Conservation (phyloP, 2,888 invertebrate genomes). For the Sinohyriopsis cumingii region DNA sequence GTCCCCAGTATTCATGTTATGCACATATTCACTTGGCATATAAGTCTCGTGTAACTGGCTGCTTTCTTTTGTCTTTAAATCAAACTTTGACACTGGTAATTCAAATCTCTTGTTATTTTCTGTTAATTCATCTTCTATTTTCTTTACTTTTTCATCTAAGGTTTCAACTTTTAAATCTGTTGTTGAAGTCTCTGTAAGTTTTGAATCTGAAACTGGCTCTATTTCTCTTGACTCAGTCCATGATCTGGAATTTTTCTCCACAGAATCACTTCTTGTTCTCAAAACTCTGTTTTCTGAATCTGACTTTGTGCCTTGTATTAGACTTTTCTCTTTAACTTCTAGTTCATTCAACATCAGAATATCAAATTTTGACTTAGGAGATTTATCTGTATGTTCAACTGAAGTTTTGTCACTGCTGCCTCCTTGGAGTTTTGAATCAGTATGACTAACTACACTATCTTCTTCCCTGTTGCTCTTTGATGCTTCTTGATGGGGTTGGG, state of each 20-base stretch:
- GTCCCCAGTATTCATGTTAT: conserved; percentile 45
- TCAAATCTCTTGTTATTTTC: conserved; percentile 16
- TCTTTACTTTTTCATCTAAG: conserved; percentile 30
- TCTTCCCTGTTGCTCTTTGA: conserved; percentile 31
- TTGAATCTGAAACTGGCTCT: neutral
- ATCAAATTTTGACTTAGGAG: conserved; percentile 4
- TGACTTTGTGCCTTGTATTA: neutral
- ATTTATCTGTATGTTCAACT: neutral
- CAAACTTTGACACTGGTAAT: neutral
- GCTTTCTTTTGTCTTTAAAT: conserved; percentile 3
- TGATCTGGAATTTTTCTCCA: no score
- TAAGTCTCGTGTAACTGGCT: conserved; percentile 21
- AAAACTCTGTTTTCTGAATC: neutral
- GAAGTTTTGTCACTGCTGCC: neutral
- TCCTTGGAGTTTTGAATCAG: conserved; percentile 10
- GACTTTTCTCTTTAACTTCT: conserved; percentile 1
- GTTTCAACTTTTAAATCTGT: conserved; percentile 23
- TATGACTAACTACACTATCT: neutral
- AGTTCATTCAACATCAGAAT: conserved; percentile 3
- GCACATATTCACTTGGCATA: conserved; percentile 59
- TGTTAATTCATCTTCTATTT: conserved; percentile 30
- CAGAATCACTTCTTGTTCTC: no score
- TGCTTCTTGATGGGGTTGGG: no score
- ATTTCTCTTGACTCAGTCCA: no score
- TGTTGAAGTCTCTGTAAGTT: neutral